A percentile compares a stretch with the other conserved stretches of the same genome.
These are phyloP conservation scores for Leptodactylus fallax DNA, from an alignment of 2,797 vertebrate species.

Conservation along the genomic window DNA sequence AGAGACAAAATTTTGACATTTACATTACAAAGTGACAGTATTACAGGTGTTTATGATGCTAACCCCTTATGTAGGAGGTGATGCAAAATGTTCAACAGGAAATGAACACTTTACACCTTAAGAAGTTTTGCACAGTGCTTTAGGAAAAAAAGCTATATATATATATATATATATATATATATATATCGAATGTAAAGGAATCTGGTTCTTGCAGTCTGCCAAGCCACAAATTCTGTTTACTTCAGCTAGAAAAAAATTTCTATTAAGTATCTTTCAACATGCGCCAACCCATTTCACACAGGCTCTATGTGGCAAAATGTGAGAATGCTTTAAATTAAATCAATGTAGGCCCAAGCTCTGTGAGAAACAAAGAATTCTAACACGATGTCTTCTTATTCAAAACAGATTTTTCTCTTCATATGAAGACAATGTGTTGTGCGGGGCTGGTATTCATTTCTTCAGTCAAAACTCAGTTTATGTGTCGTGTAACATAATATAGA, in stretches of 20 bases:
- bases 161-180: not conserved
- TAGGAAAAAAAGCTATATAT: slow-evolving; percentile 19
- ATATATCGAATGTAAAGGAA: not conserved
- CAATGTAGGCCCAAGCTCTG: slow-evolving; percentile 48
- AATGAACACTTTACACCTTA: slow-evolving; percentile 21
- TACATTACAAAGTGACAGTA: not conserved
- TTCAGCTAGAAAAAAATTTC: slow-evolving; percentile 54
- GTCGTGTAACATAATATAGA: slow-evolving; percentile 42
- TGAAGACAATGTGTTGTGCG: slow-evolving; percentile 42
- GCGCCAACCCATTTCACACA: slow-evolving; percentile 45
- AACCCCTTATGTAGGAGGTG: not conserved
- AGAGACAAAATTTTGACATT: not conserved
- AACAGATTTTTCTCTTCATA: slow-evolving; percentile 39
- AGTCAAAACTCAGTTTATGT: slow-evolving; percentile 42
- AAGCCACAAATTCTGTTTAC: slow-evolving; percentile 61
- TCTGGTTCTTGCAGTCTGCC: slow-evolving; percentile 49
- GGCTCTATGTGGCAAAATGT: slow-evolving; percentile 10
- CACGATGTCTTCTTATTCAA: slow-evolving; percentile 57
- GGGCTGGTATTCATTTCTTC: slow-evolving; percentile 49
- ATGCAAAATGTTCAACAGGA: not conserved
- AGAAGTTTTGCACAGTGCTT: not conserved
- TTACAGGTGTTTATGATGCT: not conserved
- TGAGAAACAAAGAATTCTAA: slow-evolving; percentile 58
- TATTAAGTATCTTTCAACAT: slow-evolving; percentile 63
- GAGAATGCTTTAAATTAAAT: slow-evolving; percentile 59